phyloP scores from a whole-genome alignment of 2,797 vertebrate species.

The Poeciliopsis turneri region DNA sequence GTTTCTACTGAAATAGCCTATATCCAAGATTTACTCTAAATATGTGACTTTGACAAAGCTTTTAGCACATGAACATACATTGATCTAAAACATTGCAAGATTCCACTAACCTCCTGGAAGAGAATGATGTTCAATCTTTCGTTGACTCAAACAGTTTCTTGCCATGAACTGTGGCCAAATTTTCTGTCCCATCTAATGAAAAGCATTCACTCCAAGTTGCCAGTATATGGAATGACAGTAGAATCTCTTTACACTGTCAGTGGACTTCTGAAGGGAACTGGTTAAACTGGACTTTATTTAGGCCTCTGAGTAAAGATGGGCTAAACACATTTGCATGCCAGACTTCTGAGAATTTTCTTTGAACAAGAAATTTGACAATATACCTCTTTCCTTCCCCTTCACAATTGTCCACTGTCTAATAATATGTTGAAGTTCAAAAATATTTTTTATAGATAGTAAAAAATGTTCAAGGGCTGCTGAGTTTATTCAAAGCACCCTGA shows the following conservation, averaged over 20 bases:
- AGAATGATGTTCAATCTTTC: background rate
- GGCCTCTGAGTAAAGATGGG: background rate
- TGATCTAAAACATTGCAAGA: background rate
- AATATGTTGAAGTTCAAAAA: background rate
- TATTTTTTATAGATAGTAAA: background rate
- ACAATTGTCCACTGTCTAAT: background rate
- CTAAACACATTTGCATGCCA: background rate
- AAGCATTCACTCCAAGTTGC: background rate
- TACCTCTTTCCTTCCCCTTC: background rate
- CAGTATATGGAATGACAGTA: background rate
- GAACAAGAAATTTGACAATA: background rate
- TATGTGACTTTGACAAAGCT: too few relatives aligned
- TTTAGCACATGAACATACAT: background rate
- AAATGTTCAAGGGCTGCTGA: background rate
- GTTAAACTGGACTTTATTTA: background rate
- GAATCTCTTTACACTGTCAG: background rate
- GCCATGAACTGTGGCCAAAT: background rate
- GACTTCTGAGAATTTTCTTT: background rate
- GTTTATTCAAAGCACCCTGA: slow-evolving; percentile 13
- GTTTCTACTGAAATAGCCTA: background rate
- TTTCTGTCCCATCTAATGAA: background rate
- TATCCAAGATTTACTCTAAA: background rate
- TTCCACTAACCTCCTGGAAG: background rate
- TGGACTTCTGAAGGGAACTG: background rate
- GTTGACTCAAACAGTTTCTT: background rate